Percentiles rank a stretch among this genome's conserved stretches.
Conservation (phyloP, 2,888 invertebrate species). For the Deilephila elpenor region DNA sequence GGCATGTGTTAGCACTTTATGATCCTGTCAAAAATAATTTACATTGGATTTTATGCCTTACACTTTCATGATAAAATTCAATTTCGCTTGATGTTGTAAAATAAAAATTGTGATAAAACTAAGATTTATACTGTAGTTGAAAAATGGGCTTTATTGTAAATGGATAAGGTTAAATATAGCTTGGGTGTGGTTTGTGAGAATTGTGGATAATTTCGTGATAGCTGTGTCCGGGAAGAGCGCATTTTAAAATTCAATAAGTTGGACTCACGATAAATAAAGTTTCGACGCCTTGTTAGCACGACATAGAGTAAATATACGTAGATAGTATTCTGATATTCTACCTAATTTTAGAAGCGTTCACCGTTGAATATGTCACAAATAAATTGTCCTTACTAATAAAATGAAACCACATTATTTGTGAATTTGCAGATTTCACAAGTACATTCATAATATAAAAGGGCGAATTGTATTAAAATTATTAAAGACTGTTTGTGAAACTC, state of each 20-base stretch:
- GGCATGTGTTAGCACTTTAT: conserved; percentile 42
- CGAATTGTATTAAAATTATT: no score
- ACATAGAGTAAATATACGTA: conserved; percentile 56
- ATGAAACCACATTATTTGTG: no score
- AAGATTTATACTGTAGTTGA: not conserved
- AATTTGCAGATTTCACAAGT: no score
- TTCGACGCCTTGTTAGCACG: conserved; percentile 69
- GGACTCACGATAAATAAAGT: conserved; percentile 66
- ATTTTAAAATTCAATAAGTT: conserved; percentile 72
- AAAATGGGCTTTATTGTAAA: conserved; percentile 30
- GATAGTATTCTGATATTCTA: conserved; percentile 12
- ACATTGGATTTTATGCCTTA: not conserved
- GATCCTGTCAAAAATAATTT: not conserved
- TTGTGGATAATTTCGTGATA: conserved; percentile 11
- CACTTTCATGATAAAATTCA: not conserved
- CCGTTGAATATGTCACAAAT: not conserved
- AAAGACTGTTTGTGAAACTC: no score
- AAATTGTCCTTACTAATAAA: no score
- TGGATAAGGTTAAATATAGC: conserved; percentile 43
- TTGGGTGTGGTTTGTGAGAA: conserved; percentile 14
- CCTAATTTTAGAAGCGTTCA: not conserved
- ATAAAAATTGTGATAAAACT: not conserved
- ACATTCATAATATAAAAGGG: no score
- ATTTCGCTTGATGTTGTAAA: not conserved
- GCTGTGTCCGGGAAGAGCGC: conserved; percentile 53